phyloP scores from a whole-genome alignment of 2,113 vertebrate species.

The Paradoxurus hermaphroditus region DNA sequence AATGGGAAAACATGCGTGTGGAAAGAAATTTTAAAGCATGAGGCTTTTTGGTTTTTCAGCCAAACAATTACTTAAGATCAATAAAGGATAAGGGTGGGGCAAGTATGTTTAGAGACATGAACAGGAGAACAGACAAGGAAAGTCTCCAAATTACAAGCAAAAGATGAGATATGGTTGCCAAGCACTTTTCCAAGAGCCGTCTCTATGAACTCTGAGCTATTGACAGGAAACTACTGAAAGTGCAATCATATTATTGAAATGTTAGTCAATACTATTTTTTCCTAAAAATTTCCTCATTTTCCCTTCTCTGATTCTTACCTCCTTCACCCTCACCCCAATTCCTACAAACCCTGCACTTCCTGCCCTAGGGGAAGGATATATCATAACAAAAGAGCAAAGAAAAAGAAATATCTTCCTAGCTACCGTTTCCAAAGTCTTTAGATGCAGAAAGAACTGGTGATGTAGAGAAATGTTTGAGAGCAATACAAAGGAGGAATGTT shows the following conservation, averaged over 20 bases:
- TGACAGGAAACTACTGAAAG: not conserved
- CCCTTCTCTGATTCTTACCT: not conserved
- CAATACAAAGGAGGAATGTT: not conserved
- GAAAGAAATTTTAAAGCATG: not conserved
- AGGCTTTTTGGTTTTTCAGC: not conserved
- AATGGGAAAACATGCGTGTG: not conserved
- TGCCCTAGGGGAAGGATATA: not conserved
- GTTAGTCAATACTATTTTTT: not conserved
- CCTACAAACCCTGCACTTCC: not conserved
- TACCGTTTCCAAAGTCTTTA: not conserved
- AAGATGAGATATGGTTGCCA: not conserved
- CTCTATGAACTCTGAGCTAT: not conserved
- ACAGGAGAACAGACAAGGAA: not conserved
- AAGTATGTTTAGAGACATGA: not conserved
- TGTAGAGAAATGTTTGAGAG: not conserved
- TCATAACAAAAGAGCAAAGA: not conserved
- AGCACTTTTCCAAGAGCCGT: not conserved
- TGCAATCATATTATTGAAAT: not conserved
- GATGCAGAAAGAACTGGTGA: not conserved
- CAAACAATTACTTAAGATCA: not conserved
- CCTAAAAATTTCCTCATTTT: not conserved
- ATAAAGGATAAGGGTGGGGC: rapidly evolving
- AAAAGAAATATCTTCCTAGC: not conserved
- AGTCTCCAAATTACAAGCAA: not conserved
- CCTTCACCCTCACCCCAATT: not conserved